A percentile compares a stretch with the other conserved stretches of the same genome.
Conservation (phyloP, 2,797 vertebrate genomes). For the Lutjanus argentimaculatus region DNA sequence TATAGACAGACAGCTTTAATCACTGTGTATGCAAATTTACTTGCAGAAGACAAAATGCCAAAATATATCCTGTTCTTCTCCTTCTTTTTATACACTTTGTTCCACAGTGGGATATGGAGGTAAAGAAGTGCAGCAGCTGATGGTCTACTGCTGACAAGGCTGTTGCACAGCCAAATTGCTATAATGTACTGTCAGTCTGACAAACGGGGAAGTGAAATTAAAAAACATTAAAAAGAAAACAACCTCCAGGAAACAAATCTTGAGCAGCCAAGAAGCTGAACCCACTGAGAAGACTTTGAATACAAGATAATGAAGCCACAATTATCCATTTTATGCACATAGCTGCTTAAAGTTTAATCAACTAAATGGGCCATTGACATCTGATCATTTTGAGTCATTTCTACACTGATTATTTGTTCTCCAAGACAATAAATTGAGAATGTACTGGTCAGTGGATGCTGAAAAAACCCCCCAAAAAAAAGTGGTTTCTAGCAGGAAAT, state of each 20-base stretch:
- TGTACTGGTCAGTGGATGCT: not conserved
- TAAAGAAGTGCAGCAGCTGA: conserved; percentile 42
- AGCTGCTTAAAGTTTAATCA: conserved; percentile 39
- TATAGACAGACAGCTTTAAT: conserved; percentile 27
- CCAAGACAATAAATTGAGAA: not conserved
- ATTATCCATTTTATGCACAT: conserved; percentile 42
- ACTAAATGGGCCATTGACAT: conserved; percentile 13
- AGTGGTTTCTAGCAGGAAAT: not conserved
- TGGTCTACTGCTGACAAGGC: conserved; percentile 56
- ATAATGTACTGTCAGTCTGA: conserved; percentile 60
- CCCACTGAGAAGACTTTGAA: conserved; percentile 9
- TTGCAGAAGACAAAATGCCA: conserved; percentile 34
- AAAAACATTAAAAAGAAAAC: conserved; percentile 43
- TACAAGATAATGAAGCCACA: conserved; percentile 36
- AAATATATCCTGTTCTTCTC: conserved; percentile 20
- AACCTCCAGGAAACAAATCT: conserved; percentile 43
- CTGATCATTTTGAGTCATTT: conserved; percentile 3
- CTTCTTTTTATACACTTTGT: conserved; percentile 23
- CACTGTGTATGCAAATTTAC: conserved; percentile 29
- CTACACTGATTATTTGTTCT: not conserved
- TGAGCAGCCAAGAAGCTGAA: conserved; percentile 38
- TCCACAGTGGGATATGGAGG: conserved; percentile 14
- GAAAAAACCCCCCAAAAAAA: not conserved
- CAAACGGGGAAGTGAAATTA: conserved; percentile 52
- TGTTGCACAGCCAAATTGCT: conserved; percentile 61